Conservation (phyloP, 2,113 vertebrate genomes). For the Cyprinodon tularosa region DNA sequence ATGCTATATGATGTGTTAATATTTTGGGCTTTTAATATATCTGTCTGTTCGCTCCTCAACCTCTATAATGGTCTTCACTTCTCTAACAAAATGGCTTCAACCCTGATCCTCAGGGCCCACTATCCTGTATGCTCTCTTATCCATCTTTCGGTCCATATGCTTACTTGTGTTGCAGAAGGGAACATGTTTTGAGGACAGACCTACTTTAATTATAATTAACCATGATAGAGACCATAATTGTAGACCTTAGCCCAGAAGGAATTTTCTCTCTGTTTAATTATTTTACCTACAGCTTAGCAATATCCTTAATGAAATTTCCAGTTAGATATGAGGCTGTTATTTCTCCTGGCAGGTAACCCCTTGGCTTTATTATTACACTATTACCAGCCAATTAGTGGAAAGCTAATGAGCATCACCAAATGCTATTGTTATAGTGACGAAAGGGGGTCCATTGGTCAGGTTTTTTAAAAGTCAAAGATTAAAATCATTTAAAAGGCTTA, state of each 20-base stretch:
- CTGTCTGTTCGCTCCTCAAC: no score
- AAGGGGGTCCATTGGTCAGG: neutral
- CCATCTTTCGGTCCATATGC: no score
- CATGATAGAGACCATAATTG: neutral
- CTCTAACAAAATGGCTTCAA: no score
- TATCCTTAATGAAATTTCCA: constrained; percentile 38
- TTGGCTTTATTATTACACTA: constrained; percentile 33
- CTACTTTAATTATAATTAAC: neutral
- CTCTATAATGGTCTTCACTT: no score
- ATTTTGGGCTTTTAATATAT: no score
- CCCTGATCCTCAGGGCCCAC: no score
- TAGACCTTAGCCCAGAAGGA: neutral
- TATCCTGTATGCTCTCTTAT: no score
- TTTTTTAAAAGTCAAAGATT: constrained; percentile 45
- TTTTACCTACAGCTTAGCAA: constrained; percentile 3
- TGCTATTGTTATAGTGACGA: constrained; percentile 18
- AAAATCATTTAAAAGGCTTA: constrained; percentile 52
- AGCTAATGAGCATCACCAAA: constrained; percentile 50
- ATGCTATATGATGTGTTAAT: no score
- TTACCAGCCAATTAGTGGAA: constrained; percentile 52
- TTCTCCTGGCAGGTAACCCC: constrained; percentile 32
- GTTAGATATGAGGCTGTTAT: constrained; percentile 26
- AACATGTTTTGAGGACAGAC: neutral
- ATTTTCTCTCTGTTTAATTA: constrained; percentile 21
- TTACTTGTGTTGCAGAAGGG: neutral